Base-by-base conservation (phyloP, 2,888 invertebrate genomes). In the Acrocera orbiculus region DNA sequence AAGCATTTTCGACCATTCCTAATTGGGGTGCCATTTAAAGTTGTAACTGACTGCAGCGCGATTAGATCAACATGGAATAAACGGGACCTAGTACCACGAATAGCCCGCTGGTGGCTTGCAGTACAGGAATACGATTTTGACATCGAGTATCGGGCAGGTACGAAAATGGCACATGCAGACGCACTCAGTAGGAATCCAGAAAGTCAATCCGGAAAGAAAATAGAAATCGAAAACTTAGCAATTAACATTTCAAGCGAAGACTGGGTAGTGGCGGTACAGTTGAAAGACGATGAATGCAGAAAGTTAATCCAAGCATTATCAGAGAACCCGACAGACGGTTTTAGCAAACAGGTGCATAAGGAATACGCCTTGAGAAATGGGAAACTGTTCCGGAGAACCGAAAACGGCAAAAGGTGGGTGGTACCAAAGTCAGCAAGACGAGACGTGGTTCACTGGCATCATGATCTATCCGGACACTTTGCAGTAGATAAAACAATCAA, bases 91-190 rank as follows among this genome's bases (percentile, higher is more conserved):
- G 14, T 7, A 10, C 6, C 26, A n/a, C 5, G 14, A 6, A 26
- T 26, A n/a, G 14, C 13, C 4, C 5, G 26, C 4, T 26, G 26
- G 26, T 51, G 50, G 44, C 22, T 52, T 8, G 25, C 14, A 13
- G 35, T 46, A 2, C 49, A 49, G 33, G 51, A 54, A 25, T 53
- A 15, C n/a, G 15, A 26, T 14, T 13, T 11, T 11, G 26, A 13
- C 4, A 9, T 26, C 6, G 26, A 11, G 11, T 14, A 26, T 26
- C 3, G 26, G 9, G 14, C 7, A 5, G 11, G 10, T 7, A 13
- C 5, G 5, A 26, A 14, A 9, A 14, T 26, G 15, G 5, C 11
- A 26, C 26, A 26, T 14, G 26, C 5, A 5, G 26, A 26, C n/a
- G 13, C 14, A 7, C 9, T 26, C 4, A 26, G 26, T 9, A 26